These are phyloP conservation scores for Limnephilus lunatus DNA, from an alignment of 2,888 invertebrate genomes.

Conservation along the genomic window DNA sequence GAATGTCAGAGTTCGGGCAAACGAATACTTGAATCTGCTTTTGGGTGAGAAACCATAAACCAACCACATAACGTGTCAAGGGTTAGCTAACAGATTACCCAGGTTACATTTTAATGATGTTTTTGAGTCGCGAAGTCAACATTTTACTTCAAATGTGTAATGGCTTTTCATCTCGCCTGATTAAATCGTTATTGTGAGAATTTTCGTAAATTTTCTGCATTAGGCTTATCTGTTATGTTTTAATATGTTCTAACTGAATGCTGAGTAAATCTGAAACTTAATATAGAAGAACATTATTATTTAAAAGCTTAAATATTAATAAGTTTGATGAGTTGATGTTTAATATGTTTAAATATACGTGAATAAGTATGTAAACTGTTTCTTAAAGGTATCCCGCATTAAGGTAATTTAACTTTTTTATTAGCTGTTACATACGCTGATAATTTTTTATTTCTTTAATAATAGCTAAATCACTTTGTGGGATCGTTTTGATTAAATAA, in stretches of 20 bases:
- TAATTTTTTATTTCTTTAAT: too few relatives aligned
- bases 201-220: neutral
- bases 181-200: neutral
- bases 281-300: neutral
- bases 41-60: neutral
- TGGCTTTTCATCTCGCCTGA: neutral
- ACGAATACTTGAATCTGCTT: neutral
- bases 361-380: neutral
- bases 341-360: neutral
- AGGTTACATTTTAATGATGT: neutral
- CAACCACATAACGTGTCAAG: neutral
- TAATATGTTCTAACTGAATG: neutral
- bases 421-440: too few relatives aligned
- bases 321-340: too few relatives aligned
- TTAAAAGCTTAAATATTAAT: neutral
- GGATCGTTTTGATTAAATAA: too few relatives aligned
- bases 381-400: neutral
- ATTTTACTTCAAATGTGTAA: neutral
- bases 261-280: neutral
- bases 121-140: neutral
- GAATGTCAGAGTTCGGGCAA: neutral
- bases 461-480: too few relatives aligned
- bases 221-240: neutral
- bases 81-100: neutral
- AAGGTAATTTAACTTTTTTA: too few relatives aligned